Evolutionary conservation across 2,888 invertebrate species (phyloP).

Genomic region (Folsomia manolachei): DNA sequence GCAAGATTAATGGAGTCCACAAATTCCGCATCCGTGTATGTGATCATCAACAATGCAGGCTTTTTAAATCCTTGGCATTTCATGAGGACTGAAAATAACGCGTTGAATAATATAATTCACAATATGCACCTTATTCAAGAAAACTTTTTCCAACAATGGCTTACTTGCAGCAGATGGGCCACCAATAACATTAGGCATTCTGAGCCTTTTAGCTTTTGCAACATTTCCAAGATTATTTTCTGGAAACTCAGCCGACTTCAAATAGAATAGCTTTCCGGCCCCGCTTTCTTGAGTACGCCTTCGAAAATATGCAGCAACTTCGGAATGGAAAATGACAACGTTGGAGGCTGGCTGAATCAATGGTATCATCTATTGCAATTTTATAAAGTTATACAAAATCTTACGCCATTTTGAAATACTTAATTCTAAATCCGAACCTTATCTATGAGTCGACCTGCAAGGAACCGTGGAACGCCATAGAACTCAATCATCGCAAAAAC

Average conservation of each 20-base stretch:
- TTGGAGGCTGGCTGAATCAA: conserved; percentile 26
- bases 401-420: too few relatives aligned
- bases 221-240: conserved; percentile 11
- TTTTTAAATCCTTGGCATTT: conserved; percentile 33
- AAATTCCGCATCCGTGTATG: conserved; percentile 39
- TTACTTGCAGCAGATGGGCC: conserved; percentile 40
- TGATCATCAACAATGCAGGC: conserved; percentile 30
- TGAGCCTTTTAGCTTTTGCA: conserved; percentile 14
- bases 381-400: too few relatives aligned
- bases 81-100: conserved; percentile 28
- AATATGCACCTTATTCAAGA: too few relatives aligned
- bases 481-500: conserved; percentile 39
- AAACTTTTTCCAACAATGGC: too few relatives aligned
- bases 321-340: conserved; percentile 39
- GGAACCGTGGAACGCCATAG: conserved; percentile 36
- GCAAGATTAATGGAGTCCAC: conserved; percentile 42
- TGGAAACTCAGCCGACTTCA: conserved; percentile 26
- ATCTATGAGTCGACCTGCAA: conserved; percentile 34
- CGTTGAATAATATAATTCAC: too few relatives aligned
- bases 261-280: conserved; percentile 31
- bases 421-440: conserved; percentile 23
- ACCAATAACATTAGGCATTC: conserved; percentile 40
- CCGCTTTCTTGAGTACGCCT: conserved; percentile 29
- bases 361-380: conserved; percentile 25
- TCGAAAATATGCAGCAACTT: conserved; percentile 31